Evolutionary conservation across 64 coral and sea anemone species (phyloP), one percentile per base, ranked within the genome.

Genomic region (Montipora efflorescens): DNA sequence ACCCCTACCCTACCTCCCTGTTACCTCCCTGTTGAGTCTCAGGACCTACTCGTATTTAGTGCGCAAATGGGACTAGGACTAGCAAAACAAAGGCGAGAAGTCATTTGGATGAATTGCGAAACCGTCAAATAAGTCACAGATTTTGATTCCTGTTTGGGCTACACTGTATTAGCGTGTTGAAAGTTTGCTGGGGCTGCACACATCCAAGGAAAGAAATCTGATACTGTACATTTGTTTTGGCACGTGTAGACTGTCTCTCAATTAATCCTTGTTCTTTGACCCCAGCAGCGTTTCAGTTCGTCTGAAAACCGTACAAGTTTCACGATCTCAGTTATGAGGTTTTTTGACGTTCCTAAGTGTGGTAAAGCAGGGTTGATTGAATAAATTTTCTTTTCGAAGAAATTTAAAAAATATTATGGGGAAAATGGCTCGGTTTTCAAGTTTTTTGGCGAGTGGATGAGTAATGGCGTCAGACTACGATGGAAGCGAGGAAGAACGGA

Each of bases 401-500:
- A 46, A 43, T 20, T 49, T 48, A 1, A 16, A 12, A 47, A 22
- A 2, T 16, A 86, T 86, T 25, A 12, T 15, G 8, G 46, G 15
- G 46, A 86, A 50, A 13, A 70, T 49, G 66, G 61, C 72, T 36
- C 70, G 51, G 21, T 74, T 89, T 61, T 22, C 76, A 43, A 79
- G 68, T 71, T 92, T 46, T 62, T 62, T 58, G 19, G 44, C 82
- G 18, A 85, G 48, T 70, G 83, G 90, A 78, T 48, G 82, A 95
- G 90, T 47, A 62, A 95, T 95, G 90, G 94, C 70, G 48, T 13
- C 43, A 50, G 76, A 78, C 79, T 79, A 78, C 16, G 90, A 92
- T 74, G 91, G 81, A 52, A 84, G 72, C 66, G 80, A 94, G 90
- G 96, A 84, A 28, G 96, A 97, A 71, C 93, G 89, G 82, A 89